Percentiles rank a stretch among this genome's conserved stretches.
These are phyloP conservation scores for Drosophila pallidifrons DNA, from an alignment of 1,140 invertebrate genomes.

Conservation along the genomic window DNA sequence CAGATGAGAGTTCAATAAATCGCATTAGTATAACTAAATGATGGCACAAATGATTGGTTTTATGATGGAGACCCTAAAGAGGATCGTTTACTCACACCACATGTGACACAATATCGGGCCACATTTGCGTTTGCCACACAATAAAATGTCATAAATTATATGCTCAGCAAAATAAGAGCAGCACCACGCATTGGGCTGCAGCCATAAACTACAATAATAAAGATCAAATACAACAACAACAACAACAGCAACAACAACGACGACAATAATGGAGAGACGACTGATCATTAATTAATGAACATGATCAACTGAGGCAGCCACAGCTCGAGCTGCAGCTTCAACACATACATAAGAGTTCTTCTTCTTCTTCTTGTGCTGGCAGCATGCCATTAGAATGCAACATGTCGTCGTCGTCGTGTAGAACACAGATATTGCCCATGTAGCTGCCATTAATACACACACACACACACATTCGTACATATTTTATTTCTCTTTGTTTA, in stretches of 20 bases:
- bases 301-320: constrained; percentile 68
- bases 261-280: constrained; percentile 39
- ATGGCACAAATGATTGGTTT: constrained; percentile 2
- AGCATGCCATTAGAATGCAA: constrained; percentile 75
- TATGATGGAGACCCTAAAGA: background rate
- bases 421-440: constrained; percentile 62
- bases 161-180: constrained; percentile 65
- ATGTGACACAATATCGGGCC: constrained; percentile 9
- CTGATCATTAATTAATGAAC: constrained; percentile 83
- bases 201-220: constrained; percentile 78
- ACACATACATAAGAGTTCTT: constrained; percentile 53
- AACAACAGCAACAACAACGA: constrained; percentile 3
- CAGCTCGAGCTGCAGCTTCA: constrained; percentile 6
- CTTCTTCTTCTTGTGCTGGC: background rate
- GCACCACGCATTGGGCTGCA: constrained; percentile 69
- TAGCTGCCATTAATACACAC: constrained; percentile 33
- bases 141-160: constrained; percentile 82
- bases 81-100: constrained; percentile 26
- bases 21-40: background rate
- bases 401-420: constrained; percentile 69
- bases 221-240: constrained; percentile 62
- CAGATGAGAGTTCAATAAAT: background rate
- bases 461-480: constrained; percentile 33
- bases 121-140: constrained; percentile 75
- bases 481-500: constrained; percentile 76